Evolutionary conservation across 1,140 invertebrate species (phyloP), one percentile per base, ranked within the genome.

Genomic region (Drosophila erecta): DNA sequence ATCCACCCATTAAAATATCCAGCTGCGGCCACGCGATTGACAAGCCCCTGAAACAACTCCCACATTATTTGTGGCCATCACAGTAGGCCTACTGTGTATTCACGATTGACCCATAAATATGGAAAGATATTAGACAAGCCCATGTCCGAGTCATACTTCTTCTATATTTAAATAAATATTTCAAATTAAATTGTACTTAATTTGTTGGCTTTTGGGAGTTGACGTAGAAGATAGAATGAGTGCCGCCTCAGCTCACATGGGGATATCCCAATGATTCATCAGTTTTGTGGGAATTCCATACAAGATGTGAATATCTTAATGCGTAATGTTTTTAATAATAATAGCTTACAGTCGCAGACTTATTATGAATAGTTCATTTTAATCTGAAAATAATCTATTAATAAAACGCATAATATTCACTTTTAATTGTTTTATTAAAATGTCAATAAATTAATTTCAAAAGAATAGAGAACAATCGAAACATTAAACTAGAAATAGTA

Each of bases 401-500:
- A 40, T 24, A 65, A 61, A 10, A 50, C 41, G 49, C 24, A 30
- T 22, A 0, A n/a, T 3, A 2, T 54, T 54, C 12, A 27, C 24
- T 67, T 56, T 60, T 40, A 51, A 69, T 72, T 62, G 47, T 79
- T 86, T 86, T 87, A 86, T 87, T 86, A 55, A 81, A 87, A 87
- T 81, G 46, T 87, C 78, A 86, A 86, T 87, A 86, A 86, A 87
- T 86, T 86, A 86, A 81, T 87, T 86, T 65, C 56, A 87, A 87
- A 86, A 76, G 43, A 87, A 87, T 65, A 81, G 83, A 79, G 83
- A 86, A 86, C 83, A 86, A 87, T 86, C 47, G 78, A 86, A 86
- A 87, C 83, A 87, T 86, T 86, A 86, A 87, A 86, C 83, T 86
- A 87, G 78, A 87, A 66, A 71, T 86, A 78, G 87, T 86, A 79